Evolutionary conservation across 2,113 vertebrate genomes (phyloP).

Genomic region (Salvator merianae): DNA sequence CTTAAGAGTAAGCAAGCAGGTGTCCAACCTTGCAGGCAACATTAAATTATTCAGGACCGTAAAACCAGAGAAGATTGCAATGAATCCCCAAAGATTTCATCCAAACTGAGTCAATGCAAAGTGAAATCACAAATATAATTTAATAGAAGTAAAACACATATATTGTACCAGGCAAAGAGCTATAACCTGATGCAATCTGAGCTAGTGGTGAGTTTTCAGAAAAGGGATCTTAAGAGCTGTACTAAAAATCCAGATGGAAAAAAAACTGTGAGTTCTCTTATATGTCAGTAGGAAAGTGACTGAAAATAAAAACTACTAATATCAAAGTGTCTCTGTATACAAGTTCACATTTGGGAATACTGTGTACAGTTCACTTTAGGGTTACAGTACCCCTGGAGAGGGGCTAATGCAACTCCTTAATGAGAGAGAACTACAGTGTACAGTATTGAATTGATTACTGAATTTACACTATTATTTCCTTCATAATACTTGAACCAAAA

Average conservation of each 20-base stretch:
- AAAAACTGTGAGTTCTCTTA: neutral
- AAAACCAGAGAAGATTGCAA: neutral
- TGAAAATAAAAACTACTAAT: neutral
- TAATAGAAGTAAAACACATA: neutral
- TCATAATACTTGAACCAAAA: too few relatives aligned
- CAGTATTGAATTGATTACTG: neutral
- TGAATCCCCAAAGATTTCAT: neutral
- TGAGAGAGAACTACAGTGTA: neutral
- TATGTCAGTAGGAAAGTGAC: neutral
- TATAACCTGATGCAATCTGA: neutral
- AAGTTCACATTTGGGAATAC: neutral
- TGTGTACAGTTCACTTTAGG: neutral
- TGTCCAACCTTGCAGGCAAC: neutral
- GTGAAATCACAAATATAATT: neutral
- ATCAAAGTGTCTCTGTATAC: neutral
- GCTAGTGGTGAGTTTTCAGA: neutral
- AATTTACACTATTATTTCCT: neutral
- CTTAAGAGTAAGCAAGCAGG: neutral
- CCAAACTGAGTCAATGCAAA: neutral
- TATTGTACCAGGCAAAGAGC: neutral
- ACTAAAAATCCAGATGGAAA: neutral
- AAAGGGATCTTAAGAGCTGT: neutral
- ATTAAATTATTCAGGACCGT: neutral
- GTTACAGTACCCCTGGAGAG: neutral
- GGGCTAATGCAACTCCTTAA: neutral